Base-by-base conservation (phyloP, 2,888 invertebrate species). In the Hyalella azteca region DNA sequence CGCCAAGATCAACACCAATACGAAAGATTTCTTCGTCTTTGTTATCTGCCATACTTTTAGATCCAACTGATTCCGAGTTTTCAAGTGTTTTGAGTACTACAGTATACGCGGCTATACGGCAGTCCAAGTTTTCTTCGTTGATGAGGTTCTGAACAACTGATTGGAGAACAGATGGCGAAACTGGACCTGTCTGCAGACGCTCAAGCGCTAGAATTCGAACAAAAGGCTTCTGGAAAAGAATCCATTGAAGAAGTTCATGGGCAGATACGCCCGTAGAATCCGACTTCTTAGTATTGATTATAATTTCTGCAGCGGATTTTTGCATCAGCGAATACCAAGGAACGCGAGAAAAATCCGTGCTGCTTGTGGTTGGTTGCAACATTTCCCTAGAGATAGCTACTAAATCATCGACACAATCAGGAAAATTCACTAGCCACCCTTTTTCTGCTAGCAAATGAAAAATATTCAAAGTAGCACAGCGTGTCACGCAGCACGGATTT, bases 281-380 rank as follows among this genome's bases (percentile, higher is more conserved):
- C 7, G 36, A 5, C 3, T n/a, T 5, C 9, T 19, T 66, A 3
- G 48, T 29, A 0, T 50, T 29, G 4, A 82, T 26, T 7, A 82
- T 15, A 78, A 80, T 77, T 26, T 60, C 50, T 32, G 78, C 73
- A 49, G 82, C 82, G 32, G 78, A 76, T 36, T 78, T 82, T 79
- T 82, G 75, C 50, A 80, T 79, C 1, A 78, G 66, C 26, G 82
- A 41, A 45, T 75, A 78, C 82, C 82, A 82, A 15, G 82, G 82
- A n/a, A 49, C 49, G 39, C 48, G 39, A 19, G 19, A n/a, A 15
- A 66, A 26, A 15, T 29, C 11, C 9, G 29, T n/a, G 59, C 49
- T 75, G n/a, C n/a, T n/a, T n/a, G n/a, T n/a, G n/a, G n/a, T n/a
- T 36, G 66, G 66, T 22, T 36, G 66, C 5, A 66, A 22, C 32